phyloP scores from a whole-genome alignment of 2,113 vertebrate genomes.

The Onychostruthus taczanowskii region DNA sequence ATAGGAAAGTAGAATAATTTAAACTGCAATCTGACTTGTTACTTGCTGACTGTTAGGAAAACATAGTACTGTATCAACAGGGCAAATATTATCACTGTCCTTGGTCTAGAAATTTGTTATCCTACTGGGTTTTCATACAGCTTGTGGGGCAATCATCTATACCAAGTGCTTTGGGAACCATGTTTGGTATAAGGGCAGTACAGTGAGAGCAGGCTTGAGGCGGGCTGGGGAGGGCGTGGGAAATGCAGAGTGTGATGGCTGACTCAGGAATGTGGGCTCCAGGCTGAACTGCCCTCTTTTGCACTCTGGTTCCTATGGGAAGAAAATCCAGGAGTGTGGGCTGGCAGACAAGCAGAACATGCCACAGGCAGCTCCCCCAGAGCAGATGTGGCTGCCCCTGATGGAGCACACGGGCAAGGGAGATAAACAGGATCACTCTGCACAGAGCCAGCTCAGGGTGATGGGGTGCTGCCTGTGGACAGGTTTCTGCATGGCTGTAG shows the following conservation, averaged over 20 bases:
- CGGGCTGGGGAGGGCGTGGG: background rate
- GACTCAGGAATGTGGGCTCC: background rate
- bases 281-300: background rate
- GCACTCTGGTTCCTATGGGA: background rate
- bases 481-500: background rate
- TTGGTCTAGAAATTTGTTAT: background rate
- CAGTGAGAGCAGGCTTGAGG: background rate
- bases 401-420: accelerated
- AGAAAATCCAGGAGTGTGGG: background rate
- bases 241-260: background rate
- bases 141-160: background rate
- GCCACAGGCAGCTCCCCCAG: background rate
- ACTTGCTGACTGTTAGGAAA: background rate
- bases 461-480: background rate
- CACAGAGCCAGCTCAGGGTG: background rate
- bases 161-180: background rate
- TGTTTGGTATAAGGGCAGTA: background rate
- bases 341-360: background rate
- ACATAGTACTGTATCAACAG: background rate
- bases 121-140: background rate
- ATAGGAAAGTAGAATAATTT: background rate
- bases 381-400: background rate
- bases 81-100: background rate
- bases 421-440: background rate
- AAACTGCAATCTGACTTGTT: background rate